Evolutionary conservation across 2,888 invertebrate species (phyloP).

Genomic region (Lasioglossum marginatum): DNA sequence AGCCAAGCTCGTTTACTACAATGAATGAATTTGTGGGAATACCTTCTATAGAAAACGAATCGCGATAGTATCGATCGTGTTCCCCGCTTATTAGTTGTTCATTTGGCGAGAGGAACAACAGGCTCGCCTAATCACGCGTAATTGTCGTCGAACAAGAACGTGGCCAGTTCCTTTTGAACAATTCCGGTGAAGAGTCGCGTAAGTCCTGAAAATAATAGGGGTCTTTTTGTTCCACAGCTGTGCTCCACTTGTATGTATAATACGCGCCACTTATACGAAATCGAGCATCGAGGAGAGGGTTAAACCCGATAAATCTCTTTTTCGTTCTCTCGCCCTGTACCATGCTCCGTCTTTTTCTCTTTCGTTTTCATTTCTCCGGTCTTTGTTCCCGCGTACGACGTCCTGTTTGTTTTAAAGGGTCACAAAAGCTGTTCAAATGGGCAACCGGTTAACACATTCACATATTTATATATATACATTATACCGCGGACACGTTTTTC

Average conservation of each 20-base stretch:
- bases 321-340: conserved; percentile 44
- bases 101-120: conserved; percentile 25
- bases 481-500: conserved; percentile 68
- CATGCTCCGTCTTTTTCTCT: conserved; percentile 51
- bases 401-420: conserved; percentile 82
- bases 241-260: conserved; percentile 67
- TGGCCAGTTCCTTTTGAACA: conserved; percentile 27
- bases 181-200: conserved; percentile 40
- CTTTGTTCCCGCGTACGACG: conserved; percentile 75
- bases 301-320: conserved; percentile 66
- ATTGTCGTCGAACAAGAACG: conserved; percentile 51
- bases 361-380: conserved; percentile 58
- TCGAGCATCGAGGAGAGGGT: conserved; percentile 56
- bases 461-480: too few species aligned
- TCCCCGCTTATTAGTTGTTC: conserved; percentile 5
- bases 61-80: background rate
- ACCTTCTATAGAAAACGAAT: too few species aligned
- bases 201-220: conserved; percentile 57
- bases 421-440: conserved; percentile 80
- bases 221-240: conserved; percentile 72
- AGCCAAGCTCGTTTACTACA: background rate
- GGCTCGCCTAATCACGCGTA: conserved; percentile 24
- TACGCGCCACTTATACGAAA: conserved; percentile 62
- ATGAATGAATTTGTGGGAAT: background rate
- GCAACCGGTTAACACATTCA: conserved; percentile 80